These are phyloP conservation scores for Odontamblyopus lacepedii DNA, from an alignment of 2,797 vertebrate genomes.

Conservation along the genomic window DNA sequence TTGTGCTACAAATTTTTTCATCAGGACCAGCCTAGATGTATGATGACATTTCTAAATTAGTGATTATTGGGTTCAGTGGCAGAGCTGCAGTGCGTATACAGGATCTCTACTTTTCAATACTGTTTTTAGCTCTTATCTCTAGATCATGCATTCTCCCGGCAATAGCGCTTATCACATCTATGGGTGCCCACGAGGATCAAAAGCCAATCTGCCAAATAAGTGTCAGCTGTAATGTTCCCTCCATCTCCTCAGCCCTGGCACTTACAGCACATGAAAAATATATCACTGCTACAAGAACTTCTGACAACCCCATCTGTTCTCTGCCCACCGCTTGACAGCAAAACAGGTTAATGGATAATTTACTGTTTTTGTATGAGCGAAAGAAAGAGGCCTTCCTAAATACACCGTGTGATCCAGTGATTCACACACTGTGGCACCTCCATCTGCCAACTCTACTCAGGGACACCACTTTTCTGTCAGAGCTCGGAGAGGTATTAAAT, in stretches of 20 bases:
- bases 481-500: constrained; percentile 50
- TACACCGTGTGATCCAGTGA: constrained; percentile 36
- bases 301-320: constrained; percentile 70
- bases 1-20: no score
- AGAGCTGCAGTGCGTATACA: not conserved
- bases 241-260: constrained; percentile 44
- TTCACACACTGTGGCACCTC: constrained; percentile 46
- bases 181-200: constrained; percentile 11
- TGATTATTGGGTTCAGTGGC: not conserved
- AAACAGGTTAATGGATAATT: constrained; percentile 65
- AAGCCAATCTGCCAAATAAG: constrained; percentile 27
- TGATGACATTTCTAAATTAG: not conserved
- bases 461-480: constrained; percentile 53
- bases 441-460: constrained; percentile 46
- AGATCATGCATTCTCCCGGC: not conserved
- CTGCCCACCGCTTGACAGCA: constrained; percentile 41
- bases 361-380: constrained; percentile 38
- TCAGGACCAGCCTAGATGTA: not conserved
- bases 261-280: constrained; percentile 66
- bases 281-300: constrained; percentile 62
- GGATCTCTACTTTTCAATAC: not conserved
- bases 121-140: not conserved
- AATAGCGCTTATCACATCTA: not conserved
- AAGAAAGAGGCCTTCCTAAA: constrained; percentile 39
- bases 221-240: constrained; percentile 18